Percentiles rank a stretch among this genome's conserved stretches.
Evolutionary conservation across 2,888 invertebrate genomes (phyloP).

Genomic region (Actias luna): DNA sequence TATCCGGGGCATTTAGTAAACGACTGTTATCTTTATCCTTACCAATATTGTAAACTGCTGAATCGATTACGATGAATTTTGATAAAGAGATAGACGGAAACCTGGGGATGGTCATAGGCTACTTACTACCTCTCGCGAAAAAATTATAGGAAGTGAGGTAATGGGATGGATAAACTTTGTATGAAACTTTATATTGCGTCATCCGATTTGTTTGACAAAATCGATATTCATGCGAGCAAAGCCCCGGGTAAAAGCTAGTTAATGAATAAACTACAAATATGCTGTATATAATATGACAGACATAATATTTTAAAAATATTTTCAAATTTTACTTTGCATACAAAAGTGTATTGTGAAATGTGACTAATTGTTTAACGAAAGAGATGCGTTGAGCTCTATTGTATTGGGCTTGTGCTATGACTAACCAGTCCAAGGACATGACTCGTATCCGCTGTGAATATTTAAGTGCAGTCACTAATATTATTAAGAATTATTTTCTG

Average conservation of each 20-base stretch:
- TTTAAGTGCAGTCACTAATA: not conserved
- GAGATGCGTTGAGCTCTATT: constrained; percentile 5
- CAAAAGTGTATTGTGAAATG: constrained; percentile 6
- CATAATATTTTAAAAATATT: not conserved
- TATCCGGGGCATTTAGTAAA: too few species aligned
- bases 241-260: not conserved
- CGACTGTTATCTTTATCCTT: too few species aligned
- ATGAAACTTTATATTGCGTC: too few species aligned
- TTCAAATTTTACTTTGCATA: constrained; percentile 1
- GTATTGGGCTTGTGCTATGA: not conserved
- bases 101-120: too few species aligned
- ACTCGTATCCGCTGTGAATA: constrained; percentile 3
- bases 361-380: constrained; percentile 5
- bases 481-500: not conserved
- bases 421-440: constrained; percentile 4
- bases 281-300: not conserved
- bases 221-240: not conserved
- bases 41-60: too few species aligned
- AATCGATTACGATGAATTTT: too few species aligned
- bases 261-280: not conserved
- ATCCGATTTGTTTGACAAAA: too few species aligned
- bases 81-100: too few species aligned
- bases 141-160: too few species aligned
- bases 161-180: too few species aligned
- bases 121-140: too few species aligned